A percentile compares a stretch with the other conserved stretches of the same genome.
Conservation (phyloP, 2,888 invertebrate genomes). For the Lottia gigantea region DNA sequence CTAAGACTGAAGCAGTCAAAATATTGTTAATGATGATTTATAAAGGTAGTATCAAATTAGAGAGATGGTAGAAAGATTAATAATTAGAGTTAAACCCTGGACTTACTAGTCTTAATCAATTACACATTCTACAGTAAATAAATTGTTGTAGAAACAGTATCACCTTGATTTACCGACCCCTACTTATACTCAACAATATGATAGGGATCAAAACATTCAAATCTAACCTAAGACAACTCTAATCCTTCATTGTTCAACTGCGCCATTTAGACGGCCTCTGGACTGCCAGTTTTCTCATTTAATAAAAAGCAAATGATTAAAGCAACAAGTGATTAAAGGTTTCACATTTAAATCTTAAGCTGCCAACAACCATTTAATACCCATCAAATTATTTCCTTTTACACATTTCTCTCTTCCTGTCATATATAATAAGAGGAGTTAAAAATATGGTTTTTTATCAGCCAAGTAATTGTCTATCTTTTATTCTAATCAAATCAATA, state of each 20-base stretch:
- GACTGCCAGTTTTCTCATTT: background rate
- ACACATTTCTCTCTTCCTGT: background rate
- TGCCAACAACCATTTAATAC: background rate
- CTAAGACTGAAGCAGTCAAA: no score
- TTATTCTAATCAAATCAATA: no score
- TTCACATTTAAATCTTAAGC: conserved; percentile 2
- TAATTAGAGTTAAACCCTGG: no score
- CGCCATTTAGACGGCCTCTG: conserved; percentile 5
- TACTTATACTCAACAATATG: background rate
- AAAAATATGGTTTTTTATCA: conserved; percentile 6
- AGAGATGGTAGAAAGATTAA: no score
- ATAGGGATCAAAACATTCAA: conserved; percentile 2
- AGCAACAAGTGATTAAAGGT: conserved; percentile 8
- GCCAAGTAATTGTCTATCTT: background rate
- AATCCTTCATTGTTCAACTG: conserved; percentile 4
- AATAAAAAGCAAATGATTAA: conserved; percentile 7
- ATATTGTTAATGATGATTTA: no score
- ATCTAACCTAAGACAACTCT: background rate
- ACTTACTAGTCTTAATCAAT: background rate
- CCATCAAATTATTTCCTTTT: conserved; percentile 5
- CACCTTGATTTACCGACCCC: conserved; percentile 1
- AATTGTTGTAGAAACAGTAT: background rate
- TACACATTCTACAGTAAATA: background rate
- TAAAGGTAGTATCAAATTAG: no score
- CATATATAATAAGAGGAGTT: conserved; percentile 1